Base-by-base conservation (phyloP, 2,113 vertebrate genomes). In the Sylvilagus bachmani region DNA sequence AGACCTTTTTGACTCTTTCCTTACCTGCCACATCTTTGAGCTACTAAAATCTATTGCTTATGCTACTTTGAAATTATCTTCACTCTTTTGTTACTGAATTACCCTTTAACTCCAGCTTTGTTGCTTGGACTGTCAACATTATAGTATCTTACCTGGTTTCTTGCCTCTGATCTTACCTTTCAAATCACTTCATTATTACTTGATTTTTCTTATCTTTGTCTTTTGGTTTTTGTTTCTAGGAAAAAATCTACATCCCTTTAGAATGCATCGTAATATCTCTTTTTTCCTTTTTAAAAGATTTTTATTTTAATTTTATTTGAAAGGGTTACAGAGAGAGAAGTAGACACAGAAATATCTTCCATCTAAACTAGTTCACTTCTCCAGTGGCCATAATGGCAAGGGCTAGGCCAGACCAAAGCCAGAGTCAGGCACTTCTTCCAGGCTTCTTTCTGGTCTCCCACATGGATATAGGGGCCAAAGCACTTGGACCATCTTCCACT, bases 121-220 rank as follows among this genome's bases (percentile, higher is more conserved):
- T 77, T 78, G 95, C 55, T 49, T 71, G 29, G 79, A 53, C 33
- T 89, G 1, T 94, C 74, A 55, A 10, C 51, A 25, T 66, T 88
- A 29, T 69, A 12, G 9, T 71, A 67, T 95, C 2, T 75, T 36
- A 36, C 1, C 31, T 78, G 16, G 7, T 78, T 95, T 90, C 31
- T 55, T 89, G 61, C 8, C 70, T 82, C 49, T 91, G 31, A 27
- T 74, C 53, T 94, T 88, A n/a, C n/a, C 24, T 86, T 79, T 93
- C 21, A 94, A 13, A 78, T 22, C 12, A 71, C 13, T 75, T 4
- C 49, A 44, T 90, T 24, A 64, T 80, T 71, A 27, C 90, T 12
- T 88, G 51, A 73, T 88, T 19, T 84, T 79, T 29, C 44, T 62
- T 93, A 58, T 77, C 27, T 89, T 85, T 62, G 27, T 82, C 36